Evolutionary conservation across 2,113 vertebrate species (phyloP).

Genomic region (Elephas maximus): DNA sequence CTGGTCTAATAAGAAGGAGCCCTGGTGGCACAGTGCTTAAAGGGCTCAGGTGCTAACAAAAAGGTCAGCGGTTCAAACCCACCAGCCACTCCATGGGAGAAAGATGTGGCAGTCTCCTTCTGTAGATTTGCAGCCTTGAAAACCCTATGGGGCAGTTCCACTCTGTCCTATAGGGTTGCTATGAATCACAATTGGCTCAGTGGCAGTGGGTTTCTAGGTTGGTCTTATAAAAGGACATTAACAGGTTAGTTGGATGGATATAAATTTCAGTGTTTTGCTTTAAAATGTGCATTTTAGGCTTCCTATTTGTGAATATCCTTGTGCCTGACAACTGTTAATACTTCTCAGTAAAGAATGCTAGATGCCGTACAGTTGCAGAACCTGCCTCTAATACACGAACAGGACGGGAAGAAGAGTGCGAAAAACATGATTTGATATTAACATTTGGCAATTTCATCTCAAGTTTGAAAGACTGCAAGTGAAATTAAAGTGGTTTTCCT

Average conservation of each 20-base stretch:
- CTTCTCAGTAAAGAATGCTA: not conserved
- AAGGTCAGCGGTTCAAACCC: too few relatives aligned
- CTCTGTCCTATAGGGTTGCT: too few relatives aligned
- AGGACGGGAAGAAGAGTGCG: not conserved
- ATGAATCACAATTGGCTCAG: too few relatives aligned
- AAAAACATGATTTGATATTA: not conserved
- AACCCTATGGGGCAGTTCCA: too few relatives aligned
- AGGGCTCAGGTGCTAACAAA: too few relatives aligned
- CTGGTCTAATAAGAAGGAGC: not conserved
- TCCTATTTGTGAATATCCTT: not conserved
- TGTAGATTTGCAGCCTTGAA: too few relatives aligned
- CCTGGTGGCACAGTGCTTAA: too few relatives aligned
- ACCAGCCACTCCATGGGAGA: too few relatives aligned
- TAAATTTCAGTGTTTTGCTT: not conserved
- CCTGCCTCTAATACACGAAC: not conserved
- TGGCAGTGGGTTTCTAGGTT: too few relatives aligned
- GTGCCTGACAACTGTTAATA: not conserved
- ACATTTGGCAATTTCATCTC: not conserved
- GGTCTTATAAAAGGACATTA: not conserved
- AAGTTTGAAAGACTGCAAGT: not conserved
- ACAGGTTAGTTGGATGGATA: not conserved
- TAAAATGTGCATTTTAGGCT: not conserved
- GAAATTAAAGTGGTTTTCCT: not conserved
- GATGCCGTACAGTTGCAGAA: not conserved
- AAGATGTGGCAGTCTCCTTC: too few relatives aligned